A percentile compares a stretch with the other conserved stretches of the same genome.
These are phyloP conservation scores for Zosterops pallidus DNA, from an alignment of 2,113 vertebrate genomes.

Conservation along the genomic window DNA sequence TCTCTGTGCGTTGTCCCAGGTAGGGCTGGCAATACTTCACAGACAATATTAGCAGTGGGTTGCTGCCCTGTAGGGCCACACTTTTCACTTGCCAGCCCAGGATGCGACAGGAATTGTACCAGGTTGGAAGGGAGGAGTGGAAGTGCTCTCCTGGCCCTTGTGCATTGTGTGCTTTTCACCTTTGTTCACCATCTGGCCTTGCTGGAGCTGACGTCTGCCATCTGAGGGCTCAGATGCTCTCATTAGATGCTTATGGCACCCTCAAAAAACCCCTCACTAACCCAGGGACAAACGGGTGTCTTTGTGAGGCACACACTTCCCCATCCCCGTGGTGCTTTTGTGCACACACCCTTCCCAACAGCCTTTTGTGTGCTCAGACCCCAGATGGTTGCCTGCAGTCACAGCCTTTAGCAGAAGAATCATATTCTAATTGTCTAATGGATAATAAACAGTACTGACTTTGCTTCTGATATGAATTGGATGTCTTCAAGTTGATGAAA, in stretches of 20 bases:
- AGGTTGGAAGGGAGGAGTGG: background rate
- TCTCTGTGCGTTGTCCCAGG: background rate
- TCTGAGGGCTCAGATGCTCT: slow-evolving; percentile 52
- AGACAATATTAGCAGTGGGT: background rate
- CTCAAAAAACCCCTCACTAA: background rate
- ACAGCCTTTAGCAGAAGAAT: slow-evolving; percentile 14
- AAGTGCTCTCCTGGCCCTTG: background rate
- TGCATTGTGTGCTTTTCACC: slow-evolving; percentile 12
- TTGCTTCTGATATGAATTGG: slow-evolving; percentile 24
- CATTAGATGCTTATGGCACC: slow-evolving; percentile 27
- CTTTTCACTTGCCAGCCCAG: background rate
- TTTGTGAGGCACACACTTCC: slow-evolving; percentile 74
- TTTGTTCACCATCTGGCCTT: slow-evolving; percentile 78
- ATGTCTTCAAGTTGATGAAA: slow-evolving; percentile 32
- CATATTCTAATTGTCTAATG: slow-evolving; percentile 39
- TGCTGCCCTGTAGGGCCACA: background rate
- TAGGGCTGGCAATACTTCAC: background rate
- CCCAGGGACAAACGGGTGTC: slow-evolving; percentile 71
- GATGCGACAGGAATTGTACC: background rate
- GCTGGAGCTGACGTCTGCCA: slow-evolving; percentile 55
- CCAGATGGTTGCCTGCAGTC: slow-evolving; percentile 70
- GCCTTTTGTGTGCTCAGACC: slow-evolving; percentile 48
- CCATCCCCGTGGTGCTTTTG: slow-evolving; percentile 46
- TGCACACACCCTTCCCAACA: background rate
- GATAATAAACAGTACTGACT: slow-evolving; percentile 36